A percentile compares a stretch with the other conserved stretches of the same genome.
Evolutionary conservation across 2,888 invertebrate species (phyloP).

Genomic region (Drosophila hamatofila): DNA sequence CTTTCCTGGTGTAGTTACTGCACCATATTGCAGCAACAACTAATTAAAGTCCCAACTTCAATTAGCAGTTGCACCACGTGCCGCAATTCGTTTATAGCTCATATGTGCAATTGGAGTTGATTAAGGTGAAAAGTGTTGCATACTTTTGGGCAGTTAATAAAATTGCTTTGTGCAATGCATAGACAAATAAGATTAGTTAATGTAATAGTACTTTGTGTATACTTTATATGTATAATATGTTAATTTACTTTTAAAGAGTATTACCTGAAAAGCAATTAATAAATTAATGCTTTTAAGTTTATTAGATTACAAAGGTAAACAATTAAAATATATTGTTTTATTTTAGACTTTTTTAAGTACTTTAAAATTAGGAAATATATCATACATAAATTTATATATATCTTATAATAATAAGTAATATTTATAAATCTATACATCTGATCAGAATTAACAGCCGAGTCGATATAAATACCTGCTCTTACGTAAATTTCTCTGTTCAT

Average conservation of each 20-base stretch:
- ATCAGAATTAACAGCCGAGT: too few relatives aligned
- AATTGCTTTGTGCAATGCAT: slow-evolving; percentile 9
- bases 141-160: slow-evolving; percentile 31
- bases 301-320: too few relatives aligned
- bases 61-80: background rate
- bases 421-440: too few relatives aligned
- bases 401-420: too few relatives aligned
- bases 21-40: background rate
- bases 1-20: background rate
- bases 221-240: background rate
- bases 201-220: background rate
- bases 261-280: too few relatives aligned
- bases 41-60: background rate
- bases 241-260: background rate
- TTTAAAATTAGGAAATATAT: too few relatives aligned
- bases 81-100: background rate
- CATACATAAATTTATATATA: too few relatives aligned
- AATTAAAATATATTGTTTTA: too few relatives aligned
- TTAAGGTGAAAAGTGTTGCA: slow-evolving; percentile 10
- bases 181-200: background rate
- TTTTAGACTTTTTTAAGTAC: too few relatives aligned
- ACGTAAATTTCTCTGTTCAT: too few relatives aligned
- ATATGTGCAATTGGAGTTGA: background rate
- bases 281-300: too few relatives aligned
- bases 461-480: too few relatives aligned